A percentile compares a stretch with the other conserved stretches of the same genome.
Conservation (phyloP, 2,888 invertebrate species). For the Drosophila paucipuncta region DNA sequence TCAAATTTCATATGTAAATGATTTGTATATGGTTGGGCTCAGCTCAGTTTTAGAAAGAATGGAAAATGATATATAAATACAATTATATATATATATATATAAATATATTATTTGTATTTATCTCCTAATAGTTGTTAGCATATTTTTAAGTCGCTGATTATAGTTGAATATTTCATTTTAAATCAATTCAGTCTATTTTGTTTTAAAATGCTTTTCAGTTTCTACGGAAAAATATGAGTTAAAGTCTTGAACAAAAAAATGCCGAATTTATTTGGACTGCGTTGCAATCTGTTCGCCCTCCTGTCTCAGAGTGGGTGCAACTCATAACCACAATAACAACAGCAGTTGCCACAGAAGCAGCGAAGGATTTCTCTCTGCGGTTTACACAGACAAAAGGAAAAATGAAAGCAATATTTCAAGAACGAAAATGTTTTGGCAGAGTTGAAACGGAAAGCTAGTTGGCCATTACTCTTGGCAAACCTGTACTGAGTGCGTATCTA, state of each 20-base stretch:
- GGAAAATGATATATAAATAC: background rate
- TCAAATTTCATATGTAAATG: background rate
- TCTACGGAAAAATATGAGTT: background rate
- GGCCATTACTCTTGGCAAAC: conserved; percentile 34
- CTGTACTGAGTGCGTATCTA: conserved; percentile 25
- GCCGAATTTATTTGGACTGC: background rate
- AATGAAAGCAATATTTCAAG: conserved; percentile 68
- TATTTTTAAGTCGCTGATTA: background rate
- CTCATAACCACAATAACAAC: conserved; percentile 42
- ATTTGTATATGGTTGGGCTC: background rate
- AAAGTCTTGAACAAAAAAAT: background rate
- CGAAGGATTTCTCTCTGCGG: conserved; percentile 44
- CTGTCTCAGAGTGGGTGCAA: conserved; percentile 29
- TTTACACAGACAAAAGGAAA: conserved; percentile 38
- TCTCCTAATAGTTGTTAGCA: background rate
- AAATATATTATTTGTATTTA: background rate
- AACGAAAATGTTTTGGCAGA: conserved; percentile 68
- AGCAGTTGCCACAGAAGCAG: conserved; percentile 21
- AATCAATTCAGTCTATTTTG: background rate
- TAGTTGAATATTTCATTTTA: background rate
- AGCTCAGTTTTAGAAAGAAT: background rate
- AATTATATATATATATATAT: too few species aligned
- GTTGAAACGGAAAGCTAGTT: conserved; percentile 52
- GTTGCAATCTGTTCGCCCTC: conserved; percentile 24
- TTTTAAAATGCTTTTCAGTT: background rate